These are phyloP conservation scores for Epinephelus fuscoguttatus DNA, from an alignment of 2,113 vertebrate species.

Conservation along the genomic window DNA sequence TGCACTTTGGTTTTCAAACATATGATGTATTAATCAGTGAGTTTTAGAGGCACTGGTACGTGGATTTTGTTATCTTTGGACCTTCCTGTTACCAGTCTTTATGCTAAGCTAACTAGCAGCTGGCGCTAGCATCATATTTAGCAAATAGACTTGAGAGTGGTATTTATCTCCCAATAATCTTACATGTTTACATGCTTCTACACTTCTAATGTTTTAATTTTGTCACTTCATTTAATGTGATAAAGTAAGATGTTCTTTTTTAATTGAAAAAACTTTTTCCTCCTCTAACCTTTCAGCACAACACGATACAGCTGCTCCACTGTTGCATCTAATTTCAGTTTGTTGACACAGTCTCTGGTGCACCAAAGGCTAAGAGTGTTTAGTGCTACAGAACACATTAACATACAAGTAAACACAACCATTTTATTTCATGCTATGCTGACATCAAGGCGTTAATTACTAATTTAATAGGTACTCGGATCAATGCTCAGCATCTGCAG, in stretches of 20 bases:
- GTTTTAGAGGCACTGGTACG: too few relatives aligned
- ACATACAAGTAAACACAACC: constrained; percentile 27
- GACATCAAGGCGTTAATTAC: constrained; percentile 34
- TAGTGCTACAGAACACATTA: neutral
- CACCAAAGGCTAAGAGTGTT: neutral
- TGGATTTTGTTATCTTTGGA: too few relatives aligned
- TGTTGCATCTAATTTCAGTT: neutral
- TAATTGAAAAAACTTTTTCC: neutral
- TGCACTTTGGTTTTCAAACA: too few relatives aligned
- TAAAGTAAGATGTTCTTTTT: neutral
- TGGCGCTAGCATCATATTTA: too few relatives aligned
- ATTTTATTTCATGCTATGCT: constrained; percentile 24
- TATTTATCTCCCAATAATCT: too few relatives aligned
- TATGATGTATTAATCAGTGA: too few relatives aligned
- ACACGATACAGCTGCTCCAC: neutral
- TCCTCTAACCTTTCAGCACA: neutral
- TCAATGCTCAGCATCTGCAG: constrained; percentile 27
- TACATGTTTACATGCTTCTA: too few relatives aligned
- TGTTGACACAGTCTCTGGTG: constrained; percentile 17
- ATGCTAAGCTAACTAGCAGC: neutral
- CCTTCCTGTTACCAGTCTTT: neutral
- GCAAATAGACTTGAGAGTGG: too few relatives aligned
- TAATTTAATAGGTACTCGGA: constrained; percentile 24
- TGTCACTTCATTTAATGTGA: neutral
- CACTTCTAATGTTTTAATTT: neutral